phyloP scores from a whole-genome alignment of 2,888 invertebrate species.

The Drosophila nigritarsus region DNA sequence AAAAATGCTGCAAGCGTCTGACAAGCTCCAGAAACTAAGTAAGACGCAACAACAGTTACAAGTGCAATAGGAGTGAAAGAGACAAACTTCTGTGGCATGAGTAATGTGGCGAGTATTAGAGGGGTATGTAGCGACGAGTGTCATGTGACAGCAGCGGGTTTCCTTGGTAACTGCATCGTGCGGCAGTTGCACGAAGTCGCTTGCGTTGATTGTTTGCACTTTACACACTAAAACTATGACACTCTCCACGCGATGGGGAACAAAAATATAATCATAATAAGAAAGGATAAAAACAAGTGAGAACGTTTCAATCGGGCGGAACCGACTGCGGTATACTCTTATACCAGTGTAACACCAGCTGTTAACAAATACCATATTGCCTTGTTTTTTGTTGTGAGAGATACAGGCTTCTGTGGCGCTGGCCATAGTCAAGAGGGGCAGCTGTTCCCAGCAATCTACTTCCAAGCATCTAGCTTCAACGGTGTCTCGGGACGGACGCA shows the following conservation, averaged over 20 bases:
- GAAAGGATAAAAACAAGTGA: background rate
- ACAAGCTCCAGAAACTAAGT: conserved; percentile 55
- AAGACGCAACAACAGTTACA: conserved; percentile 22
- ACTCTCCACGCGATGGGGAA: conserved; percentile 45
- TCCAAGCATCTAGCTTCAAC: background rate
- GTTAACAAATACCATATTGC: background rate
- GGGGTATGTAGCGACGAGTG: background rate
- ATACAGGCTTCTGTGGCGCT: background rate
- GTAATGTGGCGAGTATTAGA: conserved; percentile 15
- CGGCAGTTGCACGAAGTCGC: conserved; percentile 70
- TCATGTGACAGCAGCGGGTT: background rate
- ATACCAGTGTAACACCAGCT: background rate
- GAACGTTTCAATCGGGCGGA: background rate
- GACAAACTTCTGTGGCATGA: conserved; percentile 39
- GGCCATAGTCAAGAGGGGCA: background rate
- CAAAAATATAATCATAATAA: conserved; percentile 19
- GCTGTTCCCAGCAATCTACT: too few species aligned
- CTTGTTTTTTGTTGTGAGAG: background rate
- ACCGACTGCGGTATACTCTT: background rate
- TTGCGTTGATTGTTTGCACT: conserved; percentile 78
- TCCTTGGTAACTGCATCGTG: conserved; percentile 42
- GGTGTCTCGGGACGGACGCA: background rate
- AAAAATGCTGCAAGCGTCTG: conserved; percentile 57
- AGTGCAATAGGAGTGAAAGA: conserved; percentile 26
- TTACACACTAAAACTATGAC: conserved; percentile 71